Evolutionary conservation across 2,888 invertebrate species (phyloP), one percentile per base, ranked within the genome.

Genomic region (Amaurobius ferox): DNA sequence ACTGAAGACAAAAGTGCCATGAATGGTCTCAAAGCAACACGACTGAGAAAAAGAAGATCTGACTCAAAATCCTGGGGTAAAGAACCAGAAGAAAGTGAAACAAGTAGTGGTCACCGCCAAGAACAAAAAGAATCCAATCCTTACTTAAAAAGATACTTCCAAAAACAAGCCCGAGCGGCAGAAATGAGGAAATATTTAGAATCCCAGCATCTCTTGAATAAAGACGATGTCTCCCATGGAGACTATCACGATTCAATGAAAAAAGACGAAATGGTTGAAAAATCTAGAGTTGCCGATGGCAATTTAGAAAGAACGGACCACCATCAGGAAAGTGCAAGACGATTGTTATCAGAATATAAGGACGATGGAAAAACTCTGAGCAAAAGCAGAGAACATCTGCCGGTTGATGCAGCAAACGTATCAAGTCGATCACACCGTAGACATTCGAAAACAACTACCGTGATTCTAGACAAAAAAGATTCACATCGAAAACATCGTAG

Each of bases 31-130:
- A 86, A 86, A 64, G 70, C 76, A 1, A 86, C 79, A 1, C 32
- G 79, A 19, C 66, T 86, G 7, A 30, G 76, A 1, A 86, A 86
- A 30, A 55, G 66, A 30, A 74, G 67, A 29, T 86, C 86, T 0
- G 86, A 86, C 5, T 71, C 44, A 0, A 79, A 78, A 9, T 16
- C 79, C 0, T 77, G 86, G 78, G 79, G 64, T 6, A 76, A 62
- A 44, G 79, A 76, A 30, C 67, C 66, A 0, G 86, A 86, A 35
- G 86, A 86, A 23, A 86, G 86, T n/a, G 86, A 86, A 48, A 86
- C 86, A 7, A 86, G 86, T 55, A 86, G 86, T 26, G 86, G 79
- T 6, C 72, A 78, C 32, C 29, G 62, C 0, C 74, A 70, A 9
- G 73, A 79, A 19, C 71, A 73, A 19, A 70, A 76, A 11, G 79